Conservation (phyloP, 2,888 invertebrate genomes). For the Dasysyrphus tricinctus region DNA sequence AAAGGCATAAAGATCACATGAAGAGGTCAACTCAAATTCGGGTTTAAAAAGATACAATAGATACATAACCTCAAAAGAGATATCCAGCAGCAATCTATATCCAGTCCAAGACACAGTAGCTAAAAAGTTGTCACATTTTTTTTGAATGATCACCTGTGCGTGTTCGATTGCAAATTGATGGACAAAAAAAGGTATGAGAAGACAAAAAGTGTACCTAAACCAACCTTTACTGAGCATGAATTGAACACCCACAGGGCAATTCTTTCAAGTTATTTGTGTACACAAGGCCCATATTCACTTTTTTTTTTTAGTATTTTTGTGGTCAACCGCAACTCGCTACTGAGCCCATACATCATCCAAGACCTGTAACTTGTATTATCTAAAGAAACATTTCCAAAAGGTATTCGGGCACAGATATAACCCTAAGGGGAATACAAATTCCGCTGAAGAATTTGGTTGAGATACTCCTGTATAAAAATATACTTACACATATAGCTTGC, state of each 20-base stretch:
- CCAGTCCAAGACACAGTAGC: slow-evolving; percentile 78
- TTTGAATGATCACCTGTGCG: slow-evolving; percentile 81
- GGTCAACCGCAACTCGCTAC: slow-evolving; percentile 67
- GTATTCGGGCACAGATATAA: slow-evolving; percentile 8
- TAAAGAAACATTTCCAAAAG: slow-evolving; percentile 34
- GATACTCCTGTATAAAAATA: neutral
- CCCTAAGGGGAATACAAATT: slow-evolving; percentile 51
- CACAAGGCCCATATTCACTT: slow-evolving; percentile 39
- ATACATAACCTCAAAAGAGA: slow-evolving; percentile 20
- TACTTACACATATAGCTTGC: neutral
- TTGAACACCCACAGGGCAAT: slow-evolving; percentile 69
- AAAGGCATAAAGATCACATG: slow-evolving; percentile 23
- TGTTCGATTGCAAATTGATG: slow-evolving; percentile 67
- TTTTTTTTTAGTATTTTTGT: slow-evolving; percentile 29
- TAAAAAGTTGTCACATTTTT: slow-evolving; percentile 80
- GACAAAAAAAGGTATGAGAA: slow-evolving; percentile 21
- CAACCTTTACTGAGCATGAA: slow-evolving; percentile 1
- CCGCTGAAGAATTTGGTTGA: slow-evolving; percentile 39
- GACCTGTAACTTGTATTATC: slow-evolving; percentile 44
- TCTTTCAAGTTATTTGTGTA: slow-evolving; percentile 64
- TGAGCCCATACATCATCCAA: slow-evolving; percentile 66
- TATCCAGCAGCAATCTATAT: neutral
- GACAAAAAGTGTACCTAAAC: slow-evolving; percentile 10
- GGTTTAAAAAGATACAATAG: slow-evolving; percentile 27
- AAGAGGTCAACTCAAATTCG: slow-evolving; percentile 43